These are phyloP conservation scores for Diplolepis rosae DNA, from an alignment of 2,888 invertebrate species.

Conservation along the genomic window DNA sequence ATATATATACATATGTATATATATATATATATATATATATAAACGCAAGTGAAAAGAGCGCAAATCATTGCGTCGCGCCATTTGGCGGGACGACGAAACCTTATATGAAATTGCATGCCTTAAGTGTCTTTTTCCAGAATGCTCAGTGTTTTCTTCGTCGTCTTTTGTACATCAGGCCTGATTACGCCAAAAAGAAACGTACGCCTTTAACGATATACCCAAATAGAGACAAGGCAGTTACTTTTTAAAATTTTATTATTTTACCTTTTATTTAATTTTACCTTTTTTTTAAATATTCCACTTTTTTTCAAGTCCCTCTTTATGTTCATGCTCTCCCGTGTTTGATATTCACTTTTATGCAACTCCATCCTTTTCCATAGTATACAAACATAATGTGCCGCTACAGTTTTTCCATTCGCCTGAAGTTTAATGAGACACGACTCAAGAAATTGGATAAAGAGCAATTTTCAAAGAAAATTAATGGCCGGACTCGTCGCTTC, in stretches of 20 bases:
- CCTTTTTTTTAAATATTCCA: slow-evolving; percentile 40
- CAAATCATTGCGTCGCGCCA: slow-evolving; percentile 53
- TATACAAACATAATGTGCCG: slow-evolving; percentile 51
- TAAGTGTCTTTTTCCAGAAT: slow-evolving; percentile 72
- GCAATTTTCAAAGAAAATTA: slow-evolving; percentile 69
- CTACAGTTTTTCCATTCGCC: slow-evolving; percentile 63
- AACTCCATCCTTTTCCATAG: slow-evolving; percentile 38
- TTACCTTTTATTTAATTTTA: slow-evolving; percentile 42
- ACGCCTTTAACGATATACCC: slow-evolving; percentile 55
- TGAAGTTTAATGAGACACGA: slow-evolving; percentile 70
- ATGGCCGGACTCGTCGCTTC: slow-evolving; percentile 57
- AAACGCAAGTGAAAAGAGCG: slow-evolving; percentile 33
- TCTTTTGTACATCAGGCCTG: slow-evolving; percentile 58
- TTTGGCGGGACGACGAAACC: slow-evolving; percentile 54
- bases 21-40: no score
- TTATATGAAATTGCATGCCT: slow-evolving; percentile 68
- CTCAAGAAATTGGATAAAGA: slow-evolving; percentile 72
- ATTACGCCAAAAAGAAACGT: slow-evolving; percentile 52
- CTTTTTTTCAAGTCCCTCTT: slow-evolving; percentile 41
- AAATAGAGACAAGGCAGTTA: slow-evolving; percentile 42
- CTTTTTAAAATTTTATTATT: slow-evolving; percentile 40
- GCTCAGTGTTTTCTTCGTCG: slow-evolving; percentile 71
- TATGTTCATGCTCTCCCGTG: slow-evolving; percentile 21
- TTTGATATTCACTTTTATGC: slow-evolving; percentile 45
- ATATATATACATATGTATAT: no score